Conservation (phyloP, 2,888 invertebrate species). For the Napeogenes sylphis region DNA sequence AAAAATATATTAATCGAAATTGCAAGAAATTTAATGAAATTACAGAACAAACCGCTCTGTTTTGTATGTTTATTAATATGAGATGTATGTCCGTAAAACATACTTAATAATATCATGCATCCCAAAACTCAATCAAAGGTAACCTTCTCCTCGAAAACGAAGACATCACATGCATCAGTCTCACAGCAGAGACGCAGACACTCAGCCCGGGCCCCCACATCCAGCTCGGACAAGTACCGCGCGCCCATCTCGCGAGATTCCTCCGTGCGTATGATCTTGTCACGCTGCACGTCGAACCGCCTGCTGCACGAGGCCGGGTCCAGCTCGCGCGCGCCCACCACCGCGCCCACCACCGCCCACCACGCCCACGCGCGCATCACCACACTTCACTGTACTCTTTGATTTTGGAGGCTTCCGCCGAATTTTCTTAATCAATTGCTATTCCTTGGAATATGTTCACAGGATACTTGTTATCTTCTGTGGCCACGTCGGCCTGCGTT, state of each 20-base stretch:
- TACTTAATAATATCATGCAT: too few species aligned
- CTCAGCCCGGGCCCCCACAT: slow-evolving; percentile 87
- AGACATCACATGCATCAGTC: slow-evolving; percentile 91
- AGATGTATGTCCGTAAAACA: too few species aligned
- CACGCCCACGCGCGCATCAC: slow-evolving; percentile 37
- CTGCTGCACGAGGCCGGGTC: slow-evolving; percentile 83
- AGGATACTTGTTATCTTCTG: neutral
- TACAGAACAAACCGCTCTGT: too few species aligned
- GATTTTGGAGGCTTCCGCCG: neutral
- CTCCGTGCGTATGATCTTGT: slow-evolving; percentile 93
- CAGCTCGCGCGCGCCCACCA: slow-evolving; percentile 67
- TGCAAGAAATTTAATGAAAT: too few species aligned
- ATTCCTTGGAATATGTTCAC: slow-evolving; percentile 15
- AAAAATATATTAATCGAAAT: too few species aligned
- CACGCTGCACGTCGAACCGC: slow-evolving; percentile 89
- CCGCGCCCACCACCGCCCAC: slow-evolving; percentile 40
- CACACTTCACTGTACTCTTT: neutral
- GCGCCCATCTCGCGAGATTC: slow-evolving; percentile 94
- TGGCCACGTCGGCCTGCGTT: slow-evolving; percentile 29
- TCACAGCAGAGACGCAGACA: slow-evolving; percentile 92
- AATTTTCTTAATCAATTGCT: neutral
- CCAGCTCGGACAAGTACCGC: slow-evolving; percentile 90
- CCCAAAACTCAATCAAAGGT: too few species aligned
- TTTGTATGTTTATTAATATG: too few species aligned
- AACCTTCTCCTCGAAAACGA: slow-evolving; percentile 95